Conservation (phyloP, 2,888 invertebrate species). For the Thumatha senex region DNA sequence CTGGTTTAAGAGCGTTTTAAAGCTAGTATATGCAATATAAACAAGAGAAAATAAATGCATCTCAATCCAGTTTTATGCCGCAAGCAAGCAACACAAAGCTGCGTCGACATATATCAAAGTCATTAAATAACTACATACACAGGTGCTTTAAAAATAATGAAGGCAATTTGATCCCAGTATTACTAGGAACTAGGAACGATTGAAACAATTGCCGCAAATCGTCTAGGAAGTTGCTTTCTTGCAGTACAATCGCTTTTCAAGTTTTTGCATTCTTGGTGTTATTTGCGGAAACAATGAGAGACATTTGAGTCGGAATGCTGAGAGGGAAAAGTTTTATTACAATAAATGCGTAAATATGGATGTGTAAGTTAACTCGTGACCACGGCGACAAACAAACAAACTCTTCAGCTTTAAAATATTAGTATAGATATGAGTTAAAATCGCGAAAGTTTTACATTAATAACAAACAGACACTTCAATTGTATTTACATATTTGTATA, state of each 20-base stretch:
- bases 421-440: too few species aligned
- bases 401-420: too few species aligned
- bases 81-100: neutral
- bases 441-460: too few species aligned
- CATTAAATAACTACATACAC: slow-evolving; percentile 18
- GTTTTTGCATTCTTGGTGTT: slow-evolving; percentile 59
- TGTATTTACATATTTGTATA: too few species aligned
- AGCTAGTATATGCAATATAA: too few species aligned
- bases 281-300: slow-evolving; percentile 59
- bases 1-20: too few species aligned
- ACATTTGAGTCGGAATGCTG: slow-evolving; percentile 47
- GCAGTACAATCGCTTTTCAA: slow-evolving; percentile 37
- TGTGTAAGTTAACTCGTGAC: too few species aligned
- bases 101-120: slow-evolving; percentile 12
- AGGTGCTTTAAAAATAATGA: slow-evolving; percentile 31
- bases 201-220: slow-evolving; percentile 47
- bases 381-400: too few species aligned
- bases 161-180: slow-evolving; percentile 33
- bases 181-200: slow-evolving; percentile 22
- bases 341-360: slow-evolving; percentile 32
- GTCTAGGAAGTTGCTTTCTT: slow-evolving; percentile 47
- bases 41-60: too few species aligned
- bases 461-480: too few species aligned
- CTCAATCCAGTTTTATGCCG: too few species aligned
- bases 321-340: slow-evolving; percentile 60